These are phyloP conservation scores for Ophion ellenae DNA, from an alignment of 2,888 invertebrate species.

Conservation along the genomic window DNA sequence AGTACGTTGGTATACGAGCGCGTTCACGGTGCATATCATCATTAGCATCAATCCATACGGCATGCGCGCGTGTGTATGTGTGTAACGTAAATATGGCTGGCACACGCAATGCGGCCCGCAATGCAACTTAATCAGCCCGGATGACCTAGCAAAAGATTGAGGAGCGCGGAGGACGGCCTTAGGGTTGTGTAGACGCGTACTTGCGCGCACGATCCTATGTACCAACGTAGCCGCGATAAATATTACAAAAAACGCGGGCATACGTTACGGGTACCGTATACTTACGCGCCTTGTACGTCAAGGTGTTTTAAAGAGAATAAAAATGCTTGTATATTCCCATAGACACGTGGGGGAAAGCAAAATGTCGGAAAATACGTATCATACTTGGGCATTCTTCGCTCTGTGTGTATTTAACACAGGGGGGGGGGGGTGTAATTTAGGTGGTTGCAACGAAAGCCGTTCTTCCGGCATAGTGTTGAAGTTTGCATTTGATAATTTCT, in stretches of 20 bases:
- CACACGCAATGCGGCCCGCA: constrained; percentile 58
- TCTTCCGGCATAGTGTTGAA: neutral
- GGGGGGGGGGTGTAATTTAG: too few relatives aligned
- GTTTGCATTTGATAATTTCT: constrained; percentile 1
- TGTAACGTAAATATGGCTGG: constrained; percentile 62
- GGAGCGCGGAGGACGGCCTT: constrained; percentile 11
- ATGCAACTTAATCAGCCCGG: constrained; percentile 66
- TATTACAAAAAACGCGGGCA: neutral
- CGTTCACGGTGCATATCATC: constrained; percentile 63
- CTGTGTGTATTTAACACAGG: too few relatives aligned
- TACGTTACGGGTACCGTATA: constrained; percentile 2
- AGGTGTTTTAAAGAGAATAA: neutral
- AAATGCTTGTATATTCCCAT: neutral
- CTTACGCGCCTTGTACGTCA: constrained; percentile 6
- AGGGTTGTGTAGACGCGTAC: constrained; percentile 17
- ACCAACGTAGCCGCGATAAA: neutral
- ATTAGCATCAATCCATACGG: constrained; percentile 64
- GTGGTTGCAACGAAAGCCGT: too few relatives aligned
- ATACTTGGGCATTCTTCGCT: too few relatives aligned
- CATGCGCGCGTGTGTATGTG: neutral
- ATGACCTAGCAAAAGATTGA: constrained; percentile 64
- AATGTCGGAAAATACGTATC: neutral
- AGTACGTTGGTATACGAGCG: constrained; percentile 10
- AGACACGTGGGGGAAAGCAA: neutral
- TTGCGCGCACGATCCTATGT: neutral